A percentile compares a stretch with the other conserved stretches of the same genome.
Evolutionary conservation across 2,888 invertebrate species (phyloP).

Genomic region (Rapana venosa): DNA sequence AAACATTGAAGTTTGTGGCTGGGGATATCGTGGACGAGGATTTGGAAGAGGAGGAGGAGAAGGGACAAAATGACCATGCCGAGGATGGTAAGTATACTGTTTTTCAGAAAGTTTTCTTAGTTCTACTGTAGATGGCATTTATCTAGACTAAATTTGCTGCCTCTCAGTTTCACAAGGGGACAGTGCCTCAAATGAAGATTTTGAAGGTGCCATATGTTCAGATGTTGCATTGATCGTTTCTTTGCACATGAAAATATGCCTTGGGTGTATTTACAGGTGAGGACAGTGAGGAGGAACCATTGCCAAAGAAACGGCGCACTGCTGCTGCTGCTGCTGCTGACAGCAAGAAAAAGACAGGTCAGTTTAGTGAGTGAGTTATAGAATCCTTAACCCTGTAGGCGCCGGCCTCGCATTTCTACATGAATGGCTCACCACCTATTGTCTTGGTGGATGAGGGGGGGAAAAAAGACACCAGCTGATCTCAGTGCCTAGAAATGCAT

Average conservation of each 20-base stretch:
- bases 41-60: constrained; percentile 51
- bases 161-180: too few species aligned
- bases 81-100: constrained; percentile 46
- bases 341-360: constrained; percentile 32
- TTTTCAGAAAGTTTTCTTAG: background rate
- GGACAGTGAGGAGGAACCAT: constrained; percentile 61
- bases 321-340: background rate
- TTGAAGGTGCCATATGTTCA: too few species aligned
- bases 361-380: background rate
- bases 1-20: constrained; percentile 83
- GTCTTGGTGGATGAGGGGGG: too few species aligned
- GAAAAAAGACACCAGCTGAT: too few species aligned
- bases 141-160: too few species aligned
- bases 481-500: too few species aligned
- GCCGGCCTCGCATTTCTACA: too few species aligned
- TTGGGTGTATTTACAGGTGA: background rate
- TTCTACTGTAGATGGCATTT: too few species aligned
- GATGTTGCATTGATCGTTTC: background rate
- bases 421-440: too few species aligned
- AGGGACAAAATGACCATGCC: constrained; percentile 46
- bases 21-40: constrained; percentile 65
- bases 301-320: constrained; percentile 54
- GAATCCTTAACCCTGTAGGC: too few species aligned
- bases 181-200: too few species aligned
- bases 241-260: background rate